Conservation (phyloP, 2,888 invertebrate genomes). For the Harpagoxenus sublaevis region DNA sequence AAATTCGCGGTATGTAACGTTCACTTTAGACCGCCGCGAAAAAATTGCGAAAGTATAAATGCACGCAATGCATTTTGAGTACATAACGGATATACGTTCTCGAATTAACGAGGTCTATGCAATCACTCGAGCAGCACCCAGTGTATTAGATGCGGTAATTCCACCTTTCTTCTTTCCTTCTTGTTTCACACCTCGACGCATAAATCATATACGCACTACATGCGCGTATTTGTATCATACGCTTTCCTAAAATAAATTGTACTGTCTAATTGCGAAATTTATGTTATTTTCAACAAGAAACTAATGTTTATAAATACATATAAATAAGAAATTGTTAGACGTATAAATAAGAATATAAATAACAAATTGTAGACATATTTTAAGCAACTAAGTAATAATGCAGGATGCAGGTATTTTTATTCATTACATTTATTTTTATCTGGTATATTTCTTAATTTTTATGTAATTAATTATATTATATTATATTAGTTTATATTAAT, state of each 20-base stretch:
- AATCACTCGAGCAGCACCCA: constrained; percentile 58
- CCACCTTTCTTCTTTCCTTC: constrained; percentile 35
- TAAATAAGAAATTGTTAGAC: no score
- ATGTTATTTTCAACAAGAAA: background rate
- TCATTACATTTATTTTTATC: constrained; percentile 3
- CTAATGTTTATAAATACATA: background rate
- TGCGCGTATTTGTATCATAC: background rate
- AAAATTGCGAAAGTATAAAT: constrained; percentile 67
- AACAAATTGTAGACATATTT: background rate
- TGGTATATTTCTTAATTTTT: background rate
- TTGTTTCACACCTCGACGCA: constrained; percentile 32
- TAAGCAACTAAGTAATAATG: background rate
- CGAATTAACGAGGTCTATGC: constrained; percentile 70
- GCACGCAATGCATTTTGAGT: constrained; percentile 61
- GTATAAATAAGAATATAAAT: background rate
- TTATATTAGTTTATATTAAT: background rate
- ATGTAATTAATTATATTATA: no score
- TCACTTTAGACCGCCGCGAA: constrained; percentile 11
- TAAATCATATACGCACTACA: constrained; percentile 32
- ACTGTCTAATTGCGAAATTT: background rate
- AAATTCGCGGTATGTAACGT: constrained; percentile 35
- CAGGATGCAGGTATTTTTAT: background rate
- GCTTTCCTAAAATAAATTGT: constrained; percentile 17
- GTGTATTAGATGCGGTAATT: constrained; percentile 47
- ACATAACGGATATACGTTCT: constrained; percentile 71